Evolutionary conservation across 2,888 invertebrate genomes (phyloP).

Genomic region (Acleris cristana): DNA sequence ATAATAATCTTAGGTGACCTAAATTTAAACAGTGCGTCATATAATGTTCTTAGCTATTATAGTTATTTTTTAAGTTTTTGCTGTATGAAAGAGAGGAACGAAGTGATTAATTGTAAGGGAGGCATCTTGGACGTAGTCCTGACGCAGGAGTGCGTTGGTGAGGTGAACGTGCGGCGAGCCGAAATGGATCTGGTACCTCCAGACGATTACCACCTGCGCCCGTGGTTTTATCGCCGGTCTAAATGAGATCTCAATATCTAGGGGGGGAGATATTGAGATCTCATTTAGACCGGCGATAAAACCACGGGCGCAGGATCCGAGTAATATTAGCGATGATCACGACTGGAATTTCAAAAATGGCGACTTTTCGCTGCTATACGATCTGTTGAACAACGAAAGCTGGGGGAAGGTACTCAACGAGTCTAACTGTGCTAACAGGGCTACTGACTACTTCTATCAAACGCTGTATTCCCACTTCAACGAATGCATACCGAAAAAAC

Average conservation of each 20-base stretch:
- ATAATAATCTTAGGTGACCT: conserved; percentile 12
- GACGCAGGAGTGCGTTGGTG: not conserved
- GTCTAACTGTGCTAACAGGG: not conserved
- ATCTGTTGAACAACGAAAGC: no score
- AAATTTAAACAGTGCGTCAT: conserved; percentile 6
- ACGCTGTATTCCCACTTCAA: conserved; percentile 3
- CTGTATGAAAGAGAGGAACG: no score
- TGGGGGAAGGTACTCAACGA: no score
- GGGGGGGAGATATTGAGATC: no score
- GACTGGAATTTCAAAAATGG: no score
- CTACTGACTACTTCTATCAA: conserved; percentile 1
- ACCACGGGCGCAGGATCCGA: no score
- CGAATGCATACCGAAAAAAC: conserved; percentile 4
- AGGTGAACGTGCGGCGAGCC: not conserved
- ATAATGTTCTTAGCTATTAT: conserved; percentile 13
- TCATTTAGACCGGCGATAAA: no score
- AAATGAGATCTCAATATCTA: no score
- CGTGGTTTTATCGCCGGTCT: no score
- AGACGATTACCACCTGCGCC: not conserved
- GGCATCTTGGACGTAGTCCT: conserved; percentile 8
- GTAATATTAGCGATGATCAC: no score
- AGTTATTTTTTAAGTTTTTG: not conserved
- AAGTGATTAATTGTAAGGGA: conserved; percentile 1
- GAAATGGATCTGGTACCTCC: no score
- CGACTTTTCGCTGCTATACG: no score